Evolutionary conservation across 2,113 vertebrate species (phyloP).

Genomic region (Numida meleagris): DNA sequence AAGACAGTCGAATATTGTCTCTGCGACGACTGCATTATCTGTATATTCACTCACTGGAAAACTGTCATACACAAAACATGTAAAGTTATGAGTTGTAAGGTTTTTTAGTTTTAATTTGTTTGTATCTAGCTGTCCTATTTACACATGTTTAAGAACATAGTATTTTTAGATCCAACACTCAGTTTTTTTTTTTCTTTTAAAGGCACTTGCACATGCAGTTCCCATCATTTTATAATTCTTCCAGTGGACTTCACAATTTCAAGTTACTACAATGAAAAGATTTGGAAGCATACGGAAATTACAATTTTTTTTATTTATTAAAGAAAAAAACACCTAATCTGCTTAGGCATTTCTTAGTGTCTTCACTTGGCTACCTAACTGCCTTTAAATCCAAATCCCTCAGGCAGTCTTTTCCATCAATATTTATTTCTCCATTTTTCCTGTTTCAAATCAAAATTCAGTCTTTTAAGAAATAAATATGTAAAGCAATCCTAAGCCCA

Average conservation of each 20-base stretch:
- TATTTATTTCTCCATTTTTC: neutral
- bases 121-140: neutral
- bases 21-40: neutral
- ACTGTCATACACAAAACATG: neutral
- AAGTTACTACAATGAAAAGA: neutral
- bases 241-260: neutral
- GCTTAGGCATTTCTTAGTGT: neutral
- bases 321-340: neutral
- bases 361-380: neutral
- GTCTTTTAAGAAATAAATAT: neutral
- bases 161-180: neutral
- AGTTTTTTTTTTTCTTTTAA: neutral
- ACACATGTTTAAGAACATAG: rapidly evolving
- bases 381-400: neutral
- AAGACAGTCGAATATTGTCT: neutral
- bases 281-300: neutral
- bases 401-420: neutral
- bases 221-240: neutral
- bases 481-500: neutral
- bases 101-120: neutral
- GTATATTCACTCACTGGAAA: neutral
- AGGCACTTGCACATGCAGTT: rapidly evolving
- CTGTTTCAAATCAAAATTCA: neutral
- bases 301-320: neutral
- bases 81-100: neutral